phyloP scores from a whole-genome alignment of 2,113 vertebrate species.

The Xiphophorus hellerii region DNA sequence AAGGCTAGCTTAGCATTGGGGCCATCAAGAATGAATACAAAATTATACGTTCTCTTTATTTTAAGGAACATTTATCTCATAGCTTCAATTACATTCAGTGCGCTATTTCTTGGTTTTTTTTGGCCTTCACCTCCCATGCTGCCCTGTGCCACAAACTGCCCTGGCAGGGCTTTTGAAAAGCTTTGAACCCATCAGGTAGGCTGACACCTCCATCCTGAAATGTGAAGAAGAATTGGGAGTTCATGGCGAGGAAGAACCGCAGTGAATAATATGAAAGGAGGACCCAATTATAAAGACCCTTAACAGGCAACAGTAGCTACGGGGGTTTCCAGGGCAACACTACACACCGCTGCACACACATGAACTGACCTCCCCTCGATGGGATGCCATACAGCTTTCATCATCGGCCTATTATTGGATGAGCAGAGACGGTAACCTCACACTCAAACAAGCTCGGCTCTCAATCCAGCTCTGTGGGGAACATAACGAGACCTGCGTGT shows the following conservation, averaged over 20 bases:
- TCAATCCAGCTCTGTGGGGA: slow-evolving; percentile 54
- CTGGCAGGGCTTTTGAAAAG: slow-evolving; percentile 44
- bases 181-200: slow-evolving; percentile 77
- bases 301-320: slow-evolving; percentile 67
- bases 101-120: slow-evolving; percentile 17
- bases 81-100: slow-evolving; percentile 20
- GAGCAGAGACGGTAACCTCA: slow-evolving; percentile 57
- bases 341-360: slow-evolving; percentile 46
- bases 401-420: slow-evolving; percentile 73
- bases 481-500: slow-evolving; percentile 57
- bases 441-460: slow-evolving; percentile 47
- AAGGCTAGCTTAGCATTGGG: neutral
- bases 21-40: neutral
- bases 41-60: neutral
- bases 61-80: neutral
- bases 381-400: slow-evolving; percentile 73
- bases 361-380: slow-evolving; percentile 44
- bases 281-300: slow-evolving; percentile 80
- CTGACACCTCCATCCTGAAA: slow-evolving; percentile 63
- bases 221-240: slow-evolving; percentile 52
- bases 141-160: slow-evolving; percentile 21
- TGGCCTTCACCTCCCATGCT: slow-evolving; percentile 56
- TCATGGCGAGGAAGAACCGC: slow-evolving; percentile 61
- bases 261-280: slow-evolving; percentile 76
- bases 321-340: slow-evolving; percentile 77